A percentile compares a stretch with the other conserved stretches of the same genome.
Conservation (phyloP, 2,888 invertebrate genomes). For the Drosophila quasianomalipes region DNA sequence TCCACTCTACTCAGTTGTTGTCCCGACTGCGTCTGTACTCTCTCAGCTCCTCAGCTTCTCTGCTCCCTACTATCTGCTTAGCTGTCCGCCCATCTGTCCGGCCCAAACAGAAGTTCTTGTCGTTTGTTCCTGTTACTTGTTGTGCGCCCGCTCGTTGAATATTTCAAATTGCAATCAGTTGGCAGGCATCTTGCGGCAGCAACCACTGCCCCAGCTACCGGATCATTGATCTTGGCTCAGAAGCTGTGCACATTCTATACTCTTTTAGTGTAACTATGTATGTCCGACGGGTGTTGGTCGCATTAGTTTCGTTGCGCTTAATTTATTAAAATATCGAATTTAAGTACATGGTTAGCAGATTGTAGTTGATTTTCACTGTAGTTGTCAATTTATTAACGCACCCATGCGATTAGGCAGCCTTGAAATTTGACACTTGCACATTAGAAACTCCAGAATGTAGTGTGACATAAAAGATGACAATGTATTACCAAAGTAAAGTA, state of each 20-base stretch:
- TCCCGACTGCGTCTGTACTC: slow-evolving; percentile 30
- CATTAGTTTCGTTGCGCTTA: slow-evolving; percentile 60
- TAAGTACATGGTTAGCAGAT: slow-evolving; percentile 55
- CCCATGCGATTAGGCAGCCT: slow-evolving; percentile 37
- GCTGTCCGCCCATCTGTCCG: slow-evolving; percentile 47
- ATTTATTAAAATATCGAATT: slow-evolving; percentile 81
- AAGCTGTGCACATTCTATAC: slow-evolving; percentile 9
- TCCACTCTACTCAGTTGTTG: slow-evolving; percentile 54
- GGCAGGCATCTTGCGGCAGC: slow-evolving; percentile 69
- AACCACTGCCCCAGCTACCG: slow-evolving; percentile 47
- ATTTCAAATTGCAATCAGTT: slow-evolving; percentile 82
- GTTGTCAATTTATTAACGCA: slow-evolving; percentile 51
- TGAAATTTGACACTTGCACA: slow-evolving; percentile 53
- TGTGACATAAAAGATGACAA: not conserved
- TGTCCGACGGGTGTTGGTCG: slow-evolving; percentile 46
- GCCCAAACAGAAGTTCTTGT: slow-evolving; percentile 76
- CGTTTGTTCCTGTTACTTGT: slow-evolving; percentile 71
- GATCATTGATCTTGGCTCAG: slow-evolving; percentile 38
- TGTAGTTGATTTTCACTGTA: slow-evolving; percentile 14
- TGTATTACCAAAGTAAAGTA: not conserved
- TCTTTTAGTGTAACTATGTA: not conserved
- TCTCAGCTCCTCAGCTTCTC: not conserved
- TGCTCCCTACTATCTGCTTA: slow-evolving; percentile 20
- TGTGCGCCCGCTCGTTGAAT: slow-evolving; percentile 70
- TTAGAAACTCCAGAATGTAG: not conserved